Percentiles rank a stretch among this genome's conserved stretches.
These are phyloP conservation scores for Adineta ricciae DNA, from an alignment of 2,888 invertebrate species.

Conservation along the genomic window DNA sequence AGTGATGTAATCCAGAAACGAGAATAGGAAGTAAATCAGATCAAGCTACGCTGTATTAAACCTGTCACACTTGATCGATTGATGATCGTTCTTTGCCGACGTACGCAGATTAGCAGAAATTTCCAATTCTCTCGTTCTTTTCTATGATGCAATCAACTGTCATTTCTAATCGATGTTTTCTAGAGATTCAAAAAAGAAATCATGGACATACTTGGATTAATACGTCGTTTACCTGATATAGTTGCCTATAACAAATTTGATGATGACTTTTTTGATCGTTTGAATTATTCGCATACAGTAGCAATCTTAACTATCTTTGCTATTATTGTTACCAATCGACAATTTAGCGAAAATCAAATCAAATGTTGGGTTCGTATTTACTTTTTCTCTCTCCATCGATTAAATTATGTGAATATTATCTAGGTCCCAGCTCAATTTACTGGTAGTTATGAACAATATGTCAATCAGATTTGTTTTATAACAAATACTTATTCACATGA, in stretches of 20 bases:
- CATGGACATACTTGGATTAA: constrained; percentile 32
- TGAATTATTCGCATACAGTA: constrained; percentile 33
- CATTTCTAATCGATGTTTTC: not conserved
- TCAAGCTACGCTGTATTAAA: not conserved
- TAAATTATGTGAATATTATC: not conserved
- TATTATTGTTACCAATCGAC: constrained; percentile 34
- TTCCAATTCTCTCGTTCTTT: not conserved
- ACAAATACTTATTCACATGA: constrained; percentile 3
- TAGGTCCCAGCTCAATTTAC: constrained; percentile 2
- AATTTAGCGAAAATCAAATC: constrained; percentile 34
- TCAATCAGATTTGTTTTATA: constrained; percentile 18
- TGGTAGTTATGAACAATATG: constrained; percentile 5
- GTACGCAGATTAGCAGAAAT: not conserved
- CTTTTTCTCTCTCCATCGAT: too few species aligned
- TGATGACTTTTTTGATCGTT: constrained; percentile 33
- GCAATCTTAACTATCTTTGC: constrained; percentile 33
- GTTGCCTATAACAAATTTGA: constrained; percentile 31
- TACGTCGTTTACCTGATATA: constrained; percentile 31
- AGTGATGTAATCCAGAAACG: not conserved
- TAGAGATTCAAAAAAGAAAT: too few species aligned
- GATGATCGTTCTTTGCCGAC: not conserved
- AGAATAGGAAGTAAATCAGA: not conserved
- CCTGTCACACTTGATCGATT: constrained; percentile 9
- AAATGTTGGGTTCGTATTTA: constrained; percentile 27
- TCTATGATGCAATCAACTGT: not conserved